These are phyloP conservation scores for Drosophila setifemur DNA, from an alignment of 1,140 invertebrate species.

Conservation along the genomic window DNA sequence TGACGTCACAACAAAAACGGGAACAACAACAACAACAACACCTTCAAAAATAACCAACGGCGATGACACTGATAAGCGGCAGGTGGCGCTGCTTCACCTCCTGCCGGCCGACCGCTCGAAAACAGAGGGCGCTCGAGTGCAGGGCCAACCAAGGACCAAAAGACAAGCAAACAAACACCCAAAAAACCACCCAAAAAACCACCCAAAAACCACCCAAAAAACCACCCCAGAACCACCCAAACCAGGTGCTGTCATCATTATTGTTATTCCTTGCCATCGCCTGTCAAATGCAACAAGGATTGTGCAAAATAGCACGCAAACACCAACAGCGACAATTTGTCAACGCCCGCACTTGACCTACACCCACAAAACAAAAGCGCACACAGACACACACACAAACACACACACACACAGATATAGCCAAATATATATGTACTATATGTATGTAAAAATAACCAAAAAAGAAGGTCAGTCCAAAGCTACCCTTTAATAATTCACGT, in stretches of 20 bases:
- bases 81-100: conserved; percentile 6
- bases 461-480: too few relatives aligned
- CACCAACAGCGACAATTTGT: conserved; percentile 63
- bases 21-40: too few relatives aligned
- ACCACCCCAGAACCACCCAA: too few relatives aligned
- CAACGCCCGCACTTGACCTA: conserved; percentile 71
- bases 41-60: background rate
- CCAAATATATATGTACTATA: too few relatives aligned
- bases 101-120: background rate
- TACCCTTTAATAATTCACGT: too few relatives aligned
- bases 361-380: conserved; percentile 23
- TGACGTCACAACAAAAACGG: too few relatives aligned
- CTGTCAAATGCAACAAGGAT: conserved; percentile 70
- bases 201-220: too few relatives aligned
- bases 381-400: background rate
- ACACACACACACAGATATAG: background rate
- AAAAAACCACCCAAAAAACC: too few relatives aligned
- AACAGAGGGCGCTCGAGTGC: conserved; percentile 14
- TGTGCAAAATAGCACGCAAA: conserved; percentile 42
- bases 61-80: background rate
- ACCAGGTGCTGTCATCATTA: conserved; percentile 41
- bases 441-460: too few relatives aligned
- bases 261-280: conserved; percentile 65
- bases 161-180: too few relatives aligned
- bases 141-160: too few relatives aligned